These are phyloP conservation scores for Lophochroa leadbeateri DNA, from an alignment of 2,113 vertebrate species.

Conservation along the genomic window DNA sequence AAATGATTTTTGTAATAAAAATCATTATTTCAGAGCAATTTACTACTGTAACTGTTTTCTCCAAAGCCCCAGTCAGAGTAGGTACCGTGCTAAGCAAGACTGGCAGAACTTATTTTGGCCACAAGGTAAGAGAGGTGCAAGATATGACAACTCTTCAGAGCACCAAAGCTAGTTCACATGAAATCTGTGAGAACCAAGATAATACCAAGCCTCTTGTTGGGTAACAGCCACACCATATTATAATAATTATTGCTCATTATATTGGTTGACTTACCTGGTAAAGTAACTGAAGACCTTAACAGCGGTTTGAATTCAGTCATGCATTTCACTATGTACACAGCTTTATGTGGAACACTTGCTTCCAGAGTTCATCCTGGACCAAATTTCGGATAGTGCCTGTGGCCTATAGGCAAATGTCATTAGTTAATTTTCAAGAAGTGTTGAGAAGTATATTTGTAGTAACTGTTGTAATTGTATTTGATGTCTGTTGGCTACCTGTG, in stretches of 20 bases:
- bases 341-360: neutral
- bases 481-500: neutral
- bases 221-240: neutral
- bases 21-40: neutral
- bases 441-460: neutral
- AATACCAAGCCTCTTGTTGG: neutral
- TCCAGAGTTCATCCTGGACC: neutral
- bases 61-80: neutral
- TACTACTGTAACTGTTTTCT: neutral
- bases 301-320: neutral
- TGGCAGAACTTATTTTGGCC: neutral
- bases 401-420: neutral
- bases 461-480: neutral
- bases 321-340: neutral
- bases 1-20: neutral
- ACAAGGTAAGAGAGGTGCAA: neutral
- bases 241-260: neutral
- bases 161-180: neutral
- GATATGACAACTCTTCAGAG: neutral
- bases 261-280: neutral
- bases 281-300: neutral
- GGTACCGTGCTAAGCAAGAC: neutral
- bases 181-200: neutral
- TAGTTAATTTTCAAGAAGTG: neutral
- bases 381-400: neutral